Conservation (phyloP, 1,140 invertebrate species). For the Mercenaria mercenaria region DNA sequence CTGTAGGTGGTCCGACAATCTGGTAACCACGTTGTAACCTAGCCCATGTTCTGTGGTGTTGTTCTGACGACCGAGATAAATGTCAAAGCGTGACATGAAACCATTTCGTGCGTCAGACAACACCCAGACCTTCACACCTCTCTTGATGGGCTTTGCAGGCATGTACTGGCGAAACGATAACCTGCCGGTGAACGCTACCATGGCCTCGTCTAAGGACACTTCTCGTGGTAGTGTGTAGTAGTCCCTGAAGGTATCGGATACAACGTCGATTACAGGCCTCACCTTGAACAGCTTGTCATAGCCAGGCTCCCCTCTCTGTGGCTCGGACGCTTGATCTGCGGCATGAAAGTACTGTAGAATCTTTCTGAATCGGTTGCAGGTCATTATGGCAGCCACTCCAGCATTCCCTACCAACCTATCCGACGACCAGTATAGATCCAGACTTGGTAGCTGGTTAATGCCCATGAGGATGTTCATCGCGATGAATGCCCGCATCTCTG, state of each 20-base stretch:
- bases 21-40: neutral
- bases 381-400: neutral
- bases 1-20: neutral
- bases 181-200: conserved; percentile 85
- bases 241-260: neutral
- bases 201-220: conserved; percentile 82
- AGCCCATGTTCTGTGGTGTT: conserved; percentile 7
- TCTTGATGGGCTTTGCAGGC: conserved; percentile 85
- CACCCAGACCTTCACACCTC: conserved; percentile 85
- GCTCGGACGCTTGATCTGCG: conserved; percentile 43
- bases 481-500: neutral
- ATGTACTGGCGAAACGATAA: conserved; percentile 85
- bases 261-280: neutral
- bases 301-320: neutral
- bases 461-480: conserved; percentile 31
- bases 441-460: neutral
- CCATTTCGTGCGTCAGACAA: conserved; percentile 53
- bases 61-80: conserved; percentile 20
- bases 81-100: conserved; percentile 42
- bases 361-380: neutral
- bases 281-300: neutral
- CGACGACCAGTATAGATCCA: conserved; percentile 12
- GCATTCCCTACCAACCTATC: neutral
- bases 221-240: neutral
- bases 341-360: conserved; percentile 9